Evolutionary conservation across 2,797 vertebrate species (phyloP), one percentile per base, ranked within the genome.

Genomic region (Triplophysa yarkandensis): DNA sequence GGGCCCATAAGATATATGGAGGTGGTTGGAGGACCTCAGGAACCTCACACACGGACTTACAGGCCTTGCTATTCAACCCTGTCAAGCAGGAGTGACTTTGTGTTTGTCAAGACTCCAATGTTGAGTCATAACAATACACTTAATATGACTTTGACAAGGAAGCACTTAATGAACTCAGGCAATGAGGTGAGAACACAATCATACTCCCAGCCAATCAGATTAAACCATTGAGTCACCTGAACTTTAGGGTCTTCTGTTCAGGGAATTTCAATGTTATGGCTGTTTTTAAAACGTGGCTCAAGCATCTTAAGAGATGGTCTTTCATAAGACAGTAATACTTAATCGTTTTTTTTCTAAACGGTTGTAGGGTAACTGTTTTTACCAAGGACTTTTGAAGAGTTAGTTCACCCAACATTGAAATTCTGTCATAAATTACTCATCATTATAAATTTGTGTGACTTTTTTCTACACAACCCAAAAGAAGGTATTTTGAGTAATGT

Each of bases 1-100:
- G 97, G 96, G 82, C 98, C 97, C 2, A 95, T 98, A 66, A 94
- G 95, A 78, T 98, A 98, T 79, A 95, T 98, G 96, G 97, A 99
- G 87, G 97, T 98, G 76, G 96, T 96, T 4, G 92, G 97, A 76
- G 92, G 93, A 28, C 86, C 93, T 79, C 90, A 94, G 54, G 94
- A 96, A n/a, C 86, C 93, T 0, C 93, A 94, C 79, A 94, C 92
- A 66, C 95, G 94, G 65, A 93, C 94, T 83, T 95, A 98, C 83
- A 90, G 94, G 85, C 95, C 95, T 43, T 96, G 95, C 87, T 96
- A 94, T 86, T 95, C 97, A 43, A 95, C 95, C 6, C 82, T 94
- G 79, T 98, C 97, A 25, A 95, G 93, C 70, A 89, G 90, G 76
- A 97, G 93, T 83, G 94, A 96, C 90, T 95, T 96, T 90, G 93